These are phyloP conservation scores for Spodoptera exigua DNA, from an alignment of 2,888 invertebrate genomes.

Conservation along the genomic window DNA sequence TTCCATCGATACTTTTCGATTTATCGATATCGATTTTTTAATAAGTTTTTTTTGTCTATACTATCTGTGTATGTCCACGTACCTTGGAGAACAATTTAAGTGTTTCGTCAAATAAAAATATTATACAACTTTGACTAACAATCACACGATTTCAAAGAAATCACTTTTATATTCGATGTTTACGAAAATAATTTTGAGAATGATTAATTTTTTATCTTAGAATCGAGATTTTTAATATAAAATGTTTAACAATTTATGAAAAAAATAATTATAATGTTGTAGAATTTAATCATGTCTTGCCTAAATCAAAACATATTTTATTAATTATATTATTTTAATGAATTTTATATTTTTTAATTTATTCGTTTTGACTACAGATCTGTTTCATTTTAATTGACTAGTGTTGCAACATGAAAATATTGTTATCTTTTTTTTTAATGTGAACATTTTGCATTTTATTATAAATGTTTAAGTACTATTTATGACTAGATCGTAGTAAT, in stretches of 20 bases:
- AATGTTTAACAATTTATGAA: constrained; percentile 68
- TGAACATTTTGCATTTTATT: constrained; percentile 60
- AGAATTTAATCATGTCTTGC: constrained; percentile 79
- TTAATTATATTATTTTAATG: constrained; percentile 51
- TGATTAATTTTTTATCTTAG: constrained; percentile 53
- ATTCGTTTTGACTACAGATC: constrained; percentile 58
- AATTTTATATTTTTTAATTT: constrained; percentile 39
- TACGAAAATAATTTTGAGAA: constrained; percentile 62
- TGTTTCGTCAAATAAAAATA: constrained; percentile 66
- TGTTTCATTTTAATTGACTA: constrained; percentile 55
- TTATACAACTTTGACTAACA: constrained; percentile 70
- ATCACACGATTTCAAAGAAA: constrained; percentile 78
- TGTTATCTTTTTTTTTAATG: constrained; percentile 49
- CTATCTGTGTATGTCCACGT: constrained; percentile 60
- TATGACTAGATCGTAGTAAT: constrained; percentile 65
- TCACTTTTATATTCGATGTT: constrained; percentile 69
- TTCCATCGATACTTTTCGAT: constrained; percentile 66
- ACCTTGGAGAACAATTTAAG: constrained; percentile 70
- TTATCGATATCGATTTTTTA: constrained; percentile 60
- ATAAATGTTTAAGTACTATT: constrained; percentile 58
- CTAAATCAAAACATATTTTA: constrained; percentile 71
- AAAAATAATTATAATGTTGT: constrained; percentile 54
- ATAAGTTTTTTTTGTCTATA: constrained; percentile 57
- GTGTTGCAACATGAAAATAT: constrained; percentile 49
- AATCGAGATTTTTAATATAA: constrained; percentile 59